These are phyloP conservation scores for Chlorocebus sabaeus DNA, from an alignment of 2,113 vertebrate genomes.

Conservation along the genomic window DNA sequence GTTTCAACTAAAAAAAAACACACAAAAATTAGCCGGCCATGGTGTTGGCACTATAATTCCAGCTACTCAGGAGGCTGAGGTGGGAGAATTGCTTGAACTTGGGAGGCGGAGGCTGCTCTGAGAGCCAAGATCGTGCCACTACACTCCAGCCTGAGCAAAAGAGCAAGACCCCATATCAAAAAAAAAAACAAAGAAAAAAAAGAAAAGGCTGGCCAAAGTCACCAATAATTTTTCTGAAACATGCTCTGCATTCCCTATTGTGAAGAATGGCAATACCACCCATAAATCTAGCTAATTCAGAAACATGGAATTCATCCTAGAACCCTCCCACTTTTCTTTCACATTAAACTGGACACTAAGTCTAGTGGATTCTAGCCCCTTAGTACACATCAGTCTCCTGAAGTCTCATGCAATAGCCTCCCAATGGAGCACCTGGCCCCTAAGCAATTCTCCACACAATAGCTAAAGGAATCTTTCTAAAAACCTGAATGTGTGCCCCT, in stretches of 20 bases:
- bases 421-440: background rate
- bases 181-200: too few relatives aligned
- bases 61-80: too few relatives aligned
- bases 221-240: background rate
- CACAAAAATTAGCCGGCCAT: too few relatives aligned
- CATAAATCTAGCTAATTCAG: background rate
- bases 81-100: too few relatives aligned
- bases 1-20: too few relatives aligned
- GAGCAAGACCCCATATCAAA: too few relatives aligned
- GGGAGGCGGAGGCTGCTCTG: too few relatives aligned
- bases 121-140: too few relatives aligned
- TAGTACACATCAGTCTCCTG: background rate
- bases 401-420: background rate
- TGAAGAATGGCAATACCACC: background rate
- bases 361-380: background rate
- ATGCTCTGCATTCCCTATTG: background rate
- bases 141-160: too few relatives aligned
- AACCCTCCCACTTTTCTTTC: background rate
- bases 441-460: background rate
- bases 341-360: background rate
- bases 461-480: background rate
- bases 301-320: background rate
- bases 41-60: too few relatives aligned
- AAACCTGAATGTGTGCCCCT: background rate
- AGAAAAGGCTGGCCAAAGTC: background rate